Base-by-base conservation (phyloP, 2,888 invertebrate species). In the Graphium colonna region DNA sequence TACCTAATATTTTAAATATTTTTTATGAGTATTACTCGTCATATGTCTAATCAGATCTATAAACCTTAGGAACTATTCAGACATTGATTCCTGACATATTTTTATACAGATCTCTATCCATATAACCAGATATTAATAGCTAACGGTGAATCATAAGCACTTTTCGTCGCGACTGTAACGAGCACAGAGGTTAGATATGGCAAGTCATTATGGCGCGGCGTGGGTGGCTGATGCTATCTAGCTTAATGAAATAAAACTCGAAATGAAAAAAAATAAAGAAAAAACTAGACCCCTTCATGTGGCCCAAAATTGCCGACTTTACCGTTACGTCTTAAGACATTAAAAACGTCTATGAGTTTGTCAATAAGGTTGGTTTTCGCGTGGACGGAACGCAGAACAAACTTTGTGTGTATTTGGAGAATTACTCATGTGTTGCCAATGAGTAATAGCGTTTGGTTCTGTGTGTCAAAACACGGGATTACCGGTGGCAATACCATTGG, bases 211-310 rank as follows among this genome's bases (percentile, higher is more conserved):
- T 61, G 58, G 60, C 65, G 59, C 61, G 54, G 84, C 82, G 88
- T 88, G 88, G 88, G 88, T 88, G 88, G 88, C 69, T 64, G 88
- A 89, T 88, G 70, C 58, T 88, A 88, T 88, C 88, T 55, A 56
- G 47, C 69, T 75, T 88, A 88, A 88, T 88, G 88, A 88, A 88
- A 88, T 88, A 87, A 87, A 86, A 80, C 77, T 63, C 70, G 75
- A 73, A 82, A 76, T 80, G 84, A 68, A 71, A 68, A 67, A 21
- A 21, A 21, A 21, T 21, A 5, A 5, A 21, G 21, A 21, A 21
- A 21, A 21, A 21, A 21, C 21, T 5, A 21, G 60, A 65, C 61
- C 65, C 57, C 58, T 56, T 57, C 64, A 59, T 64, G 69, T 68
- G 68, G 67, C 60, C 61, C 60, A 63, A 63, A 62, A 61, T 61